phyloP scores from a whole-genome alignment of 1,140 invertebrate genomes.

The Euwallacea similis region DNA sequence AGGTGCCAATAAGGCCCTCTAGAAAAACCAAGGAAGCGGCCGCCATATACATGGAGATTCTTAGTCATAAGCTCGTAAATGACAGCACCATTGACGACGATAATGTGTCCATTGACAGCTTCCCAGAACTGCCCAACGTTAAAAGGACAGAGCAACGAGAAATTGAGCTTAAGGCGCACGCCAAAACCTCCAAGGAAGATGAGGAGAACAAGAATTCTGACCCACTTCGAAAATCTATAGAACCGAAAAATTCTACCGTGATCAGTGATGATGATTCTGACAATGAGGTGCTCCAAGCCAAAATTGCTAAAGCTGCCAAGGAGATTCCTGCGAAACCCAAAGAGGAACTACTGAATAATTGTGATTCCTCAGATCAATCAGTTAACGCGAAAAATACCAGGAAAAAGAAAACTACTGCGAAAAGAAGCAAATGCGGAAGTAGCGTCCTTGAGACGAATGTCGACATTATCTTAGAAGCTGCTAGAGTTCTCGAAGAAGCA shows the following conservation, averaged over 20 bases:
- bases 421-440: constrained; percentile 8
- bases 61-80: constrained; percentile 67
- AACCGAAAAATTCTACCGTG: constrained; percentile 8
- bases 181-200: constrained; percentile 50
- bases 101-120: constrained; percentile 65
- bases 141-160: constrained; percentile 64
- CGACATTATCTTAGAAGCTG: constrained; percentile 29
- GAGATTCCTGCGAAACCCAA: background rate
- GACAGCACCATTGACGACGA: constrained; percentile 63
- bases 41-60: constrained; percentile 73
- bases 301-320: constrained; percentile 8
- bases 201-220: constrained; percentile 33
- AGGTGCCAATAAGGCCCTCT: constrained; percentile 56
- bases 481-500: constrained; percentile 24
- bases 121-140: constrained; percentile 67
- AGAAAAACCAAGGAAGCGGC: constrained; percentile 77
- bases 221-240: constrained; percentile 27
- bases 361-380: constrained; percentile 44
- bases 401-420: constrained; percentile 45
- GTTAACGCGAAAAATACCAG: constrained; percentile 40
- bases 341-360: constrained; percentile 23
- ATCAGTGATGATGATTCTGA: constrained; percentile 18
- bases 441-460: constrained; percentile 30
- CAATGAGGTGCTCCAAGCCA: constrained; percentile 27
- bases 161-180: constrained; percentile 60